Evolutionary conservation across 2,113 vertebrate genomes (phyloP).

Genomic region (Gracilinanus agilis): DNA sequence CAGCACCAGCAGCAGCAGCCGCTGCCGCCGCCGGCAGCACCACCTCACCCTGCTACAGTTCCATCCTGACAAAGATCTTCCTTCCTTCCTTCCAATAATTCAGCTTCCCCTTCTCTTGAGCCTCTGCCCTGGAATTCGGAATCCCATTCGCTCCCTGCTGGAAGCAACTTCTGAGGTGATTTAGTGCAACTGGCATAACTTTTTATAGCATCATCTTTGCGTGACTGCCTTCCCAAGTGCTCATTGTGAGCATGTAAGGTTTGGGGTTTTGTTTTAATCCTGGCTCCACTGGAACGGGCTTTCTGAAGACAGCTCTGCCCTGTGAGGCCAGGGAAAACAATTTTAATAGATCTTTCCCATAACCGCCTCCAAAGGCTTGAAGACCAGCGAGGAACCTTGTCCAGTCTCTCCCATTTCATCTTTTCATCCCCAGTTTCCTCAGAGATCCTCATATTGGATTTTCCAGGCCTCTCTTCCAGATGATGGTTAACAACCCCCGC

Average conservation of each 20-base stretch:
- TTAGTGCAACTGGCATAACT: background rate
- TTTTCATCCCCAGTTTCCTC: background rate
- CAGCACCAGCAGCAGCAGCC: background rate
- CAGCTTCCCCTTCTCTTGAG: background rate
- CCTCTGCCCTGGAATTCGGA: background rate
- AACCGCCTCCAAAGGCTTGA: background rate
- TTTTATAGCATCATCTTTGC: background rate
- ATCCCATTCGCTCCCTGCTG: background rate
- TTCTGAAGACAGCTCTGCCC: background rate
- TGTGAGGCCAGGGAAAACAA: background rate
- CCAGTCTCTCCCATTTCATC: background rate
- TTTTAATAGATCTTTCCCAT: background rate
- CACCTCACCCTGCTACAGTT: background rate
- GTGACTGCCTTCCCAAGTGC: background rate
- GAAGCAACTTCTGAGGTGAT: background rate
- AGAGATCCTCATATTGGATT: background rate
- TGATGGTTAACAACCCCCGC: background rate
- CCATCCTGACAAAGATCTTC: background rate
- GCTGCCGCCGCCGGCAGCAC: background rate
- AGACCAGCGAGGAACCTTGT: background rate
- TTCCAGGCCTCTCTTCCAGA: background rate
- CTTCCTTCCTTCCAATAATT: background rate
- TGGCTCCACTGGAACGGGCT: background rate
- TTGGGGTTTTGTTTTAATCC: background rate
- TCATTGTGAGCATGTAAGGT: background rate